Base-by-base conservation (phyloP, 2,113 vertebrate genomes). In the Stigmatopora nigra region DNA sequence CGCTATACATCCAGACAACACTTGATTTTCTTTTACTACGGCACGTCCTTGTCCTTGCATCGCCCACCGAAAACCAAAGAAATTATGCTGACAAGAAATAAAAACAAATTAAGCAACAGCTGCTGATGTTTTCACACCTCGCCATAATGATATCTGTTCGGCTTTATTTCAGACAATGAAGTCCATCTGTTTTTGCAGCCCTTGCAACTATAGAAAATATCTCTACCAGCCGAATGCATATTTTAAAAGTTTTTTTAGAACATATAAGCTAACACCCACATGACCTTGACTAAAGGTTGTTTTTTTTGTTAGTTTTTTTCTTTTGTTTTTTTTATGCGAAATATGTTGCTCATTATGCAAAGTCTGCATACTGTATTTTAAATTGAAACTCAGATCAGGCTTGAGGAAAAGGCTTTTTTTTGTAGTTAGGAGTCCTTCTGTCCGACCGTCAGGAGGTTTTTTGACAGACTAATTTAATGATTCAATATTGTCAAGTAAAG, bases 91-190 rank as follows among this genome's bases (percentile, higher is more conserved):
- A 60, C 35, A 36, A 22, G 57, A 36, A n/a, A 9, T 57, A 19
- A 31, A 45, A 44, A 35, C 10, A 55, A 31, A 56, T 45, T 17
- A 19, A 48, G 61, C 44, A 62, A 47, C 61, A 62, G 61, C 61
- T 62, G 61, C 45, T 62, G 44, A 48, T 62, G 61, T 62, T 25
- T 47, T 62, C 9, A 31, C 20, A 62, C 61, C 61, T 31, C 61
- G 22, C 41, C 60, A 62, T 46, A 47, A 46, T 62, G 44, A 25
- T 46, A 47, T 47, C 20, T 46, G 44, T 58, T 51, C 13, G 55
- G 25, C 22, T 63, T 55, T 17, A 55, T 55, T 13, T 49, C 20
- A 5, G 41, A 61, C 60, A 61, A 61, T 45, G 17, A 60, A 41
- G 11, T 9, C 45, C 31, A 44, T 62, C 51, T 57, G 44, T 51